Conservation (phyloP, 1,140 invertebrate species). For the Capitella teleta region DNA sequence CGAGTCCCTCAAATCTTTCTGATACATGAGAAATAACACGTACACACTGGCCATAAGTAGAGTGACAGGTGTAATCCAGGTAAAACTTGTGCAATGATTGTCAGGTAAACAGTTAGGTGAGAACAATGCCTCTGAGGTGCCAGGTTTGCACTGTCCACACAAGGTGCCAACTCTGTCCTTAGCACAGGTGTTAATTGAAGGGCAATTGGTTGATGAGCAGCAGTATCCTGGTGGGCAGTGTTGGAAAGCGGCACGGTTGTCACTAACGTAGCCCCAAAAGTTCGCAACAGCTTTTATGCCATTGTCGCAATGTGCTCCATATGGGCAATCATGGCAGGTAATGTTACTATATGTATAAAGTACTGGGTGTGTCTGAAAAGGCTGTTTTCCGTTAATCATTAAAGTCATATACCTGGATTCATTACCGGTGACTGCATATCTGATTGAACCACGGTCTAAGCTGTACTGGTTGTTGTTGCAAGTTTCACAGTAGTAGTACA, state of each 20-base stretch:
- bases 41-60: not conserved
- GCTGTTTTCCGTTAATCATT: slow-evolving; percentile 3
- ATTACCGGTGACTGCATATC: not conserved
- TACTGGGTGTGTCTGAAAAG: not conserved
- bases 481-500: slow-evolving; percentile 8
- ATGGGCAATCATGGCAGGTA: slow-evolving; percentile 1
- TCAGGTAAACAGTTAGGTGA: not conserved
- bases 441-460: slow-evolving; percentile 1
- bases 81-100: not conserved
- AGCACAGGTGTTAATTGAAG: not conserved
- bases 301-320: not conserved
- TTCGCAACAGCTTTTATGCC: slow-evolving; percentile 2
- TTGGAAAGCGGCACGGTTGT: not conserved
- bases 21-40: not conserved
- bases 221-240: not conserved
- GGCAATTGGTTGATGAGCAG: not conserved
- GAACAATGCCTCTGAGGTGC: not conserved
- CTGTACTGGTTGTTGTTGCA: slow-evolving; percentile 8
- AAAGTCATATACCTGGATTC: not conserved
- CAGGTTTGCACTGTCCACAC: slow-evolving; percentile 1
- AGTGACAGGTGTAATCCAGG: not conserved
- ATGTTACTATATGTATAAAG: not conserved
- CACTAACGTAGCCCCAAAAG: slow-evolving; percentile 1
- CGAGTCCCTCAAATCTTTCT: not conserved
- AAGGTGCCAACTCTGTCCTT: not conserved